phyloP scores from a whole-genome alignment of 2,797 vertebrate species.

The Girardinus metallicus region DNA sequence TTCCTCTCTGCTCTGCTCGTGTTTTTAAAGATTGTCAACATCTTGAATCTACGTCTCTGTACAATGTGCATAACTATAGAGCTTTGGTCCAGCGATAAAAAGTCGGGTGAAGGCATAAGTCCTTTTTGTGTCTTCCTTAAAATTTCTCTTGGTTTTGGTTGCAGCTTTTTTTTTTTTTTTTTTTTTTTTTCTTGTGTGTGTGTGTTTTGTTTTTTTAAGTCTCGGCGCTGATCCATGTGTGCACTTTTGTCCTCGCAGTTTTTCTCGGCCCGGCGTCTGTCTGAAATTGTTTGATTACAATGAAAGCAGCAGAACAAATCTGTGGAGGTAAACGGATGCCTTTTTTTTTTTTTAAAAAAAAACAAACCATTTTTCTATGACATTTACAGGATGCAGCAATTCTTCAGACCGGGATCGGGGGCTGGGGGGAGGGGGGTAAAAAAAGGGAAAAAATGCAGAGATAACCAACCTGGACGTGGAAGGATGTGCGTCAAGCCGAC shows the following conservation, averaged over 20 bases:
- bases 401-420: not conserved
- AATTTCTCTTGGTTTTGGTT: constrained; percentile 90
- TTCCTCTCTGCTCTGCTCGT: constrained; percentile 82
- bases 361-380: constrained; percentile 40
- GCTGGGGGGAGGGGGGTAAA: too few species aligned
- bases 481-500: constrained; percentile 68
- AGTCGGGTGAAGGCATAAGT: constrained; percentile 89
- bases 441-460: constrained; percentile 29
- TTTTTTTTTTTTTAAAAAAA: too few species aligned
- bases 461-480: constrained; percentile 68
- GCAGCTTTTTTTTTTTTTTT: constrained; percentile 86
- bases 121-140: constrained; percentile 74
- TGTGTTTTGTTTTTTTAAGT: constrained; percentile 67
- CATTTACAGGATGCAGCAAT: constrained; percentile 3
- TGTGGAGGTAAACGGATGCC: constrained; percentile 11
- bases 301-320: constrained; percentile 35
- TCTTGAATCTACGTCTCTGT: constrained; percentile 96
- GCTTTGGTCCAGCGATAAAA: constrained; percentile 99
- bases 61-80: constrained; percentile 99
- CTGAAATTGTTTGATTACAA: constrained; percentile 19
- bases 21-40: constrained; percentile 97
- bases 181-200: constrained; percentile 70
- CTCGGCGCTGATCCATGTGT: constrained; percentile 83
- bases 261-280: constrained; percentile 43
- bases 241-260: constrained; percentile 32